These are phyloP conservation scores for Jacana jacana DNA, from an alignment of 2,113 vertebrate species.

Conservation along the genomic window DNA sequence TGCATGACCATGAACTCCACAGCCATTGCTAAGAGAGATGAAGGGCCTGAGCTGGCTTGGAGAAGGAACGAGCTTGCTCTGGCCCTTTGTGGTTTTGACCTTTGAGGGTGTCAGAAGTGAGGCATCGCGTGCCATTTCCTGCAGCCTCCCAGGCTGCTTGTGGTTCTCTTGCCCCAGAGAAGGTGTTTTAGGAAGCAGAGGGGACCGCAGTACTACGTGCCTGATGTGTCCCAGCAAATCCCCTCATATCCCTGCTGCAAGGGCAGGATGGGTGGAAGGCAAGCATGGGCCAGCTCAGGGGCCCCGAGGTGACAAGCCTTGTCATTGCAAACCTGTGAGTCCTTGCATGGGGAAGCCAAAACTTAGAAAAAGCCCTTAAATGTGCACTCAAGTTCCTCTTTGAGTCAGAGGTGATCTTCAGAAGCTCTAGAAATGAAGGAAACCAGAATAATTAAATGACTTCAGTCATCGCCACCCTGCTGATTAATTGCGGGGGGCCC, in stretches of 20 bases:
- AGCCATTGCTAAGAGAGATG: background rate
- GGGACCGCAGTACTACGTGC: background rate
- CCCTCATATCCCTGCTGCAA: background rate
- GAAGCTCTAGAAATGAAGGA: background rate
- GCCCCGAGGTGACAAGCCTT: background rate
- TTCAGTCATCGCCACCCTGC: background rate
- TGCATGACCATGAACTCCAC: background rate
- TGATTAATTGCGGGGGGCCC: conserved; percentile 2
- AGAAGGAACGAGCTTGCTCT: background rate
- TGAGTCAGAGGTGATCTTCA: background rate
- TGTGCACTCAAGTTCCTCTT: background rate
- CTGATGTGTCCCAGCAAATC: background rate
- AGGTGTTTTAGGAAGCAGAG: background rate
- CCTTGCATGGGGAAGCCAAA: background rate
- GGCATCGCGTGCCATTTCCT: background rate
- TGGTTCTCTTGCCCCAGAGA: background rate
- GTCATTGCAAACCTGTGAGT: background rate
- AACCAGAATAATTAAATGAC: background rate
- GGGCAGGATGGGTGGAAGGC: background rate
- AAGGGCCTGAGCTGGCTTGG: background rate
- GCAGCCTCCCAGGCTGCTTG: background rate
- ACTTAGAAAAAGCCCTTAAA: background rate
- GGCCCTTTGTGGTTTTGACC: background rate
- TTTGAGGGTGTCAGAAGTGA: background rate
- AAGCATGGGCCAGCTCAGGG: background rate